These are phyloP conservation scores for Nudaria mundana DNA, from an alignment of 2,888 invertebrate species.

Conservation along the genomic window DNA sequence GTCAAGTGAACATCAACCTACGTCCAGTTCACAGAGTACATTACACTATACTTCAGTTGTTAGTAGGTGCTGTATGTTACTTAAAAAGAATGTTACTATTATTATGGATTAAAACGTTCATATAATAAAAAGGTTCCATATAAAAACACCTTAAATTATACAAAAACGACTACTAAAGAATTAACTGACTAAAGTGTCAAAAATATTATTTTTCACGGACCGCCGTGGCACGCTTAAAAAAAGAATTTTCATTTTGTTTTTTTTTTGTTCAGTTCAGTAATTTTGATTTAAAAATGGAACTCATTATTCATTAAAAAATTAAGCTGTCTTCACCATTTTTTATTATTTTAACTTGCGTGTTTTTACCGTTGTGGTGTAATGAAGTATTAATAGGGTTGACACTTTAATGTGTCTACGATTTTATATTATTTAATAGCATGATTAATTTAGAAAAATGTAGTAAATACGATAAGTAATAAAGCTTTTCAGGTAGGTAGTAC, in stretches of 20 bases:
- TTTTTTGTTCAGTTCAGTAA: slow-evolving; percentile 23
- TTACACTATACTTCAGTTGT: too few species aligned
- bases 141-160: slow-evolving; percentile 6
- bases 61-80: too few species aligned
- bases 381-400: too few species aligned
- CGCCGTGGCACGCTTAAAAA: slow-evolving; percentile 17
- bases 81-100: too few species aligned
- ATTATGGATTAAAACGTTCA: too few species aligned
- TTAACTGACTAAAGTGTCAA: too few species aligned
- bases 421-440: slow-evolving; percentile 1
- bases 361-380: slow-evolving; percentile 36
- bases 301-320: slow-evolving; percentile 25
- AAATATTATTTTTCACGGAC: slow-evolving; percentile 26
- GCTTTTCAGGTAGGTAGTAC: too few species aligned
- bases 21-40: too few species aligned
- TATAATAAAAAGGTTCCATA: too few species aligned
- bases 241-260: slow-evolving; percentile 30
- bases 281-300: slow-evolving; percentile 29
- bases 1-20: too few species aligned
- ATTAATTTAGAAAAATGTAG: too few species aligned
- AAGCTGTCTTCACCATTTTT: slow-evolving; percentile 34
- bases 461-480: too few species aligned
- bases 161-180: slow-evolving; percentile 6
- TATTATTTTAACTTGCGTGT: slow-evolving; percentile 29
- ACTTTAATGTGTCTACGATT: slow-evolving; percentile 21